Base-by-base conservation (phyloP, 2,888 invertebrate species). In the Patella ulyssiponensis region DNA sequence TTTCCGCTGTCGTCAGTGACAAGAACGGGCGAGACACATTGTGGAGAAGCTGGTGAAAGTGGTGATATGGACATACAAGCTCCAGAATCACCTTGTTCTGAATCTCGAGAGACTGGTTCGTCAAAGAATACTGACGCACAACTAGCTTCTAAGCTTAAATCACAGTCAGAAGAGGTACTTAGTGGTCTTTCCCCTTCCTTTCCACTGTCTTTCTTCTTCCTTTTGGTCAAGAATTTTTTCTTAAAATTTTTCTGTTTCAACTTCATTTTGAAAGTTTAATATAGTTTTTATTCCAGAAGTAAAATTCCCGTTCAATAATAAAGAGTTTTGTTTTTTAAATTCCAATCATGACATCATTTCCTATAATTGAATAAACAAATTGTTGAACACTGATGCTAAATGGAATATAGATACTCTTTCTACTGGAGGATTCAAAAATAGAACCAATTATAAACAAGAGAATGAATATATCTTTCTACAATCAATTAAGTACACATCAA, bases 221-320 rank as follows among this genome's bases (percentile, higher is more conserved):
- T 64, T 73, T 76, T 76, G 17, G 64, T 76, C 17, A 44, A 20
- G 53, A 76, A 76, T 4, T 58, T 64, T 12, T 69, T 72, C 12
- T 69, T 72, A 64, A 76, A 76, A 53, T 52, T 79, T 58, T 77
- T 79, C 70, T 80, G 77, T 20, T 75, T 80, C 23, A 80, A 72
- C 77, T 78, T 80, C 78, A 78, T 74, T 71, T 53, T 58, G 71
- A 44, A 44, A 44, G 44, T 44, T 44, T 44, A 1, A 44, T 44
- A 44, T 44, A 44, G 44, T 44, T 44, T 44, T 44, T 44, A 44
- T 44, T 44, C 44, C 44, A 44, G 44, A 9, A 7, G 7, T 7
- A 9, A 44, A 44, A 44, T 7, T 44, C 44, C 9, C 44, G 44
- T 44, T 44, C 44, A 44, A 44, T 44, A 44, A 7, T 44, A 44